These are phyloP conservation scores for Aplodontia rufa DNA, from an alignment of 2,113 vertebrate species.

Conservation along the genomic window DNA sequence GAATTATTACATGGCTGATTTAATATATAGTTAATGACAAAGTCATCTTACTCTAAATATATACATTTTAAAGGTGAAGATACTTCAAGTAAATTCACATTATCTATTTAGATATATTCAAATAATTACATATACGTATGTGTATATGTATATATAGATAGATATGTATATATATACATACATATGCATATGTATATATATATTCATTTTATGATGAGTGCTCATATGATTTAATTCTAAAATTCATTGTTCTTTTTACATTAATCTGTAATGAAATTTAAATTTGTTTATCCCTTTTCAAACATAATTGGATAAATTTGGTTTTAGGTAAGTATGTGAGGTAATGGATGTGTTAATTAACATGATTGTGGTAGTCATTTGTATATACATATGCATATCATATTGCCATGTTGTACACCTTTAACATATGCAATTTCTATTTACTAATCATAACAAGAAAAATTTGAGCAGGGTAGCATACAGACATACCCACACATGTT, in stretches of 20 bases:
- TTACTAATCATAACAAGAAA: neutral
- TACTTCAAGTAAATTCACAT: neutral
- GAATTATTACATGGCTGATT: neutral
- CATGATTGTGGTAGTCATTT: neutral
- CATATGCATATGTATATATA: neutral
- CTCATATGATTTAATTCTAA: neutral
- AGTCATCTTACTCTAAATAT: neutral
- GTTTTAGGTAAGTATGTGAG: neutral
- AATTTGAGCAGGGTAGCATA: neutral
- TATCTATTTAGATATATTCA: neutral
- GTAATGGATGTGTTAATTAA: neutral
- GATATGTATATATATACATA: neutral
- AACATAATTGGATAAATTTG: neutral
- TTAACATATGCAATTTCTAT: neutral
- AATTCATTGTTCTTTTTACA: neutral
- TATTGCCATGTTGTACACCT: no score
- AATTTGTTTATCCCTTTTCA: neutral
- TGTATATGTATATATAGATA: no score
- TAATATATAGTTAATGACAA: neutral
- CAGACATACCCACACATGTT: neutral
- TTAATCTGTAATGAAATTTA: neutral
- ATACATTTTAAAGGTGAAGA: neutral
- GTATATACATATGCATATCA: neutral
- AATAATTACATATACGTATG: neutral
- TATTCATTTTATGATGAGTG: neutral